Conservation (phyloP, 2,888 invertebrate genomes). For the Cryptocephalus moraei region DNA sequence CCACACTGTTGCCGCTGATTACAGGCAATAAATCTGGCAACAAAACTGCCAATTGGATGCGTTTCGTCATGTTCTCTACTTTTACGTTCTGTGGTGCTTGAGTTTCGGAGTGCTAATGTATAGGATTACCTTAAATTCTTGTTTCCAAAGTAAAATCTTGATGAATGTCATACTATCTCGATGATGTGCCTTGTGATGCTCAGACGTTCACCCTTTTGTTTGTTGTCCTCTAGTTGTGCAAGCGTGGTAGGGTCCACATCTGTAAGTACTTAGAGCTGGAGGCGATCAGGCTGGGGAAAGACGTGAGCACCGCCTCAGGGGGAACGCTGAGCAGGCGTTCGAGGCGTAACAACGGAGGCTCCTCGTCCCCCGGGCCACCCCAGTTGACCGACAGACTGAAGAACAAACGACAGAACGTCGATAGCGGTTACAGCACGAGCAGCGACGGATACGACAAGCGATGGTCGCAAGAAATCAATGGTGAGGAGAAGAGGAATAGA, state of each 20-base stretch:
- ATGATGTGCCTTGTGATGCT: too few species aligned
- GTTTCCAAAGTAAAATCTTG: too few species aligned
- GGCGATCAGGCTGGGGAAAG: slow-evolving; percentile 60
- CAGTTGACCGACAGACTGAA: slow-evolving; percentile 36
- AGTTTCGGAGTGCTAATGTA: too few species aligned
- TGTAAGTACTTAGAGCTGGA: slow-evolving; percentile 90
- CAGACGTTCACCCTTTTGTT: neutral
- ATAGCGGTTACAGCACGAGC: slow-evolving; percentile 82
- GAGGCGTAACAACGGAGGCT: slow-evolving; percentile 40
- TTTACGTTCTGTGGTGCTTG: too few species aligned
- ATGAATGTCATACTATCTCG: too few species aligned
- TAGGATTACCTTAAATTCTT: too few species aligned
- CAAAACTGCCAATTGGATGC: too few species aligned
- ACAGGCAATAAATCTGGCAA: too few species aligned
- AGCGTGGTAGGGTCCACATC: slow-evolving; percentile 86
- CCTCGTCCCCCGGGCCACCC: slow-evolving; percentile 36
- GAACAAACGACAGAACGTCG: slow-evolving; percentile 65
- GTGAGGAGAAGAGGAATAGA: too few species aligned
- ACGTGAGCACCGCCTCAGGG: slow-evolving; percentile 34
- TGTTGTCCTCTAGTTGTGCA: slow-evolving; percentile 60
- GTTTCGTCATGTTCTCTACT: too few species aligned
- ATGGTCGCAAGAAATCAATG: slow-evolving; percentile 69
- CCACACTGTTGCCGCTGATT: too few species aligned
- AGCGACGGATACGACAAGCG: slow-evolving; percentile 73
- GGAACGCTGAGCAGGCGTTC: slow-evolving; percentile 44